Percentiles rank a stretch among this genome's conserved stretches.
These are phyloP conservation scores for Andrena minutula DNA, from an alignment of 2,888 invertebrate genomes.

Conservation along the genomic window DNA sequence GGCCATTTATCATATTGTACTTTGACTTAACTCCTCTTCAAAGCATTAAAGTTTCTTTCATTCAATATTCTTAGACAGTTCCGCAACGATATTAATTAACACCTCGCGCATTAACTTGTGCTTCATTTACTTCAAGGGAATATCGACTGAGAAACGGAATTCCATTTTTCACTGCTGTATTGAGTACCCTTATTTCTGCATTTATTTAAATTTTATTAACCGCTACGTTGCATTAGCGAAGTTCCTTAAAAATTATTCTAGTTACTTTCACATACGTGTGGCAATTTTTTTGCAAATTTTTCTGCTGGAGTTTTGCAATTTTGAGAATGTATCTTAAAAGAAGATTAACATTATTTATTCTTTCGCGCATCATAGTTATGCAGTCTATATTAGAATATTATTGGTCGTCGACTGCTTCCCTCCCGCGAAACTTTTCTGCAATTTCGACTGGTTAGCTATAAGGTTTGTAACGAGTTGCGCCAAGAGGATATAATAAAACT, in stretches of 20 bases:
- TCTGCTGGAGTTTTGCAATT: background rate
- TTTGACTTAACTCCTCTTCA: background rate
- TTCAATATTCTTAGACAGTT: slow-evolving; percentile 5
- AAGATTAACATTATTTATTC: background rate
- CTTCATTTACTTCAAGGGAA: background rate
- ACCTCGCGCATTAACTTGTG: background rate
- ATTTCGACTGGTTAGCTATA: slow-evolving; percentile 57
- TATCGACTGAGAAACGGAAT: background rate
- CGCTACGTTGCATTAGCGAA: background rate
- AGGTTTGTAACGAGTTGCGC: slow-evolving; percentile 66
- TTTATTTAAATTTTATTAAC: slow-evolving; percentile 3
- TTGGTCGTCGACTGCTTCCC: slow-evolving; percentile 21
- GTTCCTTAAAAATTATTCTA: background rate
- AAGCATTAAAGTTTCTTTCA: background rate
- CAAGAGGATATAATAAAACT: slow-evolving; percentile 68
- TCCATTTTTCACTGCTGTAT: background rate
- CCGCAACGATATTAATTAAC: slow-evolving; percentile 5
- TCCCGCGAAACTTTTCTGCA: slow-evolving; percentile 50
- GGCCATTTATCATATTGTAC: slow-evolving; percentile 8
- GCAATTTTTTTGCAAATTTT: background rate
- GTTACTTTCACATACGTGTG: too few relatives aligned
- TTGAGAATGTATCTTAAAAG: background rate
- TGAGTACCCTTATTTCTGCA: background rate
- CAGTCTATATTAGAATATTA: slow-evolving; percentile 5
- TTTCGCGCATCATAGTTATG: background rate